These are phyloP conservation scores for Epinotia bilunana DNA, from an alignment of 2,888 invertebrate species.

Conservation along the genomic window DNA sequence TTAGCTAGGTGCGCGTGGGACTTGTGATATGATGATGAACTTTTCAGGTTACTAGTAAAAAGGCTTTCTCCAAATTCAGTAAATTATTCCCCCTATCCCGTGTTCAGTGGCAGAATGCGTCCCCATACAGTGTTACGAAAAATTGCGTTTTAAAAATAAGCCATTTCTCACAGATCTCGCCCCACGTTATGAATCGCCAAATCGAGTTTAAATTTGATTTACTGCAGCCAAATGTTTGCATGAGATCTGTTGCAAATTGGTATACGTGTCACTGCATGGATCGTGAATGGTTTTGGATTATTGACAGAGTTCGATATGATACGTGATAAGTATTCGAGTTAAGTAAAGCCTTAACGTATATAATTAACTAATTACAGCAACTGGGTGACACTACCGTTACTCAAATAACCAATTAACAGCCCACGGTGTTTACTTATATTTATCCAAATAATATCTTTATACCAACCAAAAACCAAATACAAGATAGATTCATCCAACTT, in stretches of 20 bases:
- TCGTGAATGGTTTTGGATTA: not conserved
- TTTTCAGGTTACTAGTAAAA: no score
- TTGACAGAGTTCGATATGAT: not conserved
- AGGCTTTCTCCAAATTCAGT: constrained; percentile 14
- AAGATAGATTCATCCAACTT: no score
- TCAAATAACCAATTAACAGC: no score
- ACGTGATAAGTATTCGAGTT: no score
- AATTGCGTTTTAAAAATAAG: constrained; percentile 73
- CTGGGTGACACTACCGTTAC: no score
- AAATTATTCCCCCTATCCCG: constrained; percentile 10
- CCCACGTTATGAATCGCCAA: constrained; percentile 58
- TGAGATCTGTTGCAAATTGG: constrained; percentile 68
- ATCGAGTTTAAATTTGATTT: constrained; percentile 73
- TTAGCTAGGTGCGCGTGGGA: no score
- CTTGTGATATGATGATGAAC: no score
- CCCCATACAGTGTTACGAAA: constrained; percentile 61
- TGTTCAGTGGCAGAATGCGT: constrained; percentile 48
- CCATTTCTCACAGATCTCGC: constrained; percentile 78
- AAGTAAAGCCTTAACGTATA: no score
- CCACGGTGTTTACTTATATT: no score
- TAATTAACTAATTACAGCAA: not conserved
- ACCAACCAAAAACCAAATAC: no score
- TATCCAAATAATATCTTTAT: no score
- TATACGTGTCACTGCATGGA: not conserved
- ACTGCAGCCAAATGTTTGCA: constrained; percentile 67